Base-by-base conservation (phyloP, 2,888 invertebrate species). In the Schizaphis graminum region DNA sequence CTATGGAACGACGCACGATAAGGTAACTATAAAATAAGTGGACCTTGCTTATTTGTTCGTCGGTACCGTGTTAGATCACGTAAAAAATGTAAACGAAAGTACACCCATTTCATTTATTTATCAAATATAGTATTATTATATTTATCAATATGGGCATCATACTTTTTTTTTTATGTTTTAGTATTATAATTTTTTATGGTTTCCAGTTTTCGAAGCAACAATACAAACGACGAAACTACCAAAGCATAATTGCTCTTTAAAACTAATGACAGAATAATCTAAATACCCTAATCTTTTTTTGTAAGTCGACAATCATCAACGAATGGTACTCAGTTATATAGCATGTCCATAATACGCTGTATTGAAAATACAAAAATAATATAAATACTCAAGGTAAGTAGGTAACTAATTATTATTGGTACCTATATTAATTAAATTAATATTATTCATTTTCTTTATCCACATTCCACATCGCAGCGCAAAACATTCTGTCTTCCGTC, bases 381-480 rank as follows among this genome's bases (percentile, higher is more conserved):
- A 16, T 67, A n/a, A 67, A 16, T 67, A 67, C n/a, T n/a, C 16
- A 5, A 67, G 67, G 67, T 0, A 53, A 53, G 53, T 53, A 53
- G n/a, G 21, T 21, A 7, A 21, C 21, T 77, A 88, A 88, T 53
- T 41, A 92, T 88, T 21, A 10, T 88, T 41, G 10, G 21, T 53
- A n/a, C n/a, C n/a, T n/a, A 4, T 88, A 53, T 44, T 56, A 67
- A 92, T 88, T 88, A 88, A 92, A 67, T 67, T 28, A 47, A 47
- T 86, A 49, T 88, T 44, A 88, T 92, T 77, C 10, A 13, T 88
- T 26, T n/a, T 16, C 57, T 5, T 13, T 1, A 26, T 26, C 11
- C 26, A 13, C 16, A 86, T 47, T 26, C n/a, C 26, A 35, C 28
- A 86, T 47, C 24, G 47, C 28, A 88, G 67, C 41, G 26, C 28